These are phyloP conservation scores for Zhengitettix transpicula DNA, from an alignment of 2,888 invertebrate genomes.

Conservation along the genomic window DNA sequence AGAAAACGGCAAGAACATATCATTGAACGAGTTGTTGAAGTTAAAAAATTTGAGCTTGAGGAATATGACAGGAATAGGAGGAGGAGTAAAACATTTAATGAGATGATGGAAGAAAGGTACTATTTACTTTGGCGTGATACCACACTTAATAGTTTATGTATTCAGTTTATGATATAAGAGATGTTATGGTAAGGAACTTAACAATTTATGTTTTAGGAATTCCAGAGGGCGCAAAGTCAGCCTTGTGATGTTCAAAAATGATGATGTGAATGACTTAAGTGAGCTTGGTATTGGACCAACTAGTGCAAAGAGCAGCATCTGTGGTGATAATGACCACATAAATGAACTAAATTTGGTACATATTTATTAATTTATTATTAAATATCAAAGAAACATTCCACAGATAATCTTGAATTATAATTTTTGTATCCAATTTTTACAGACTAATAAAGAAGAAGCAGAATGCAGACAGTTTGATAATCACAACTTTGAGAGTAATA, in stretches of 20 bases:
- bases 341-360: slow-evolving; percentile 1
- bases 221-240: slow-evolving; percentile 37
- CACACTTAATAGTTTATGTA: neutral
- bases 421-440: slow-evolving; percentile 18
- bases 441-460: slow-evolving; percentile 33
- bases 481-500: neutral
- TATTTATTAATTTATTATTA: slow-evolving; percentile 7
- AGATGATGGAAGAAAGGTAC: slow-evolving; percentile 84
- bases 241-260: slow-evolving; percentile 57
- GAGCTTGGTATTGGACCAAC: slow-evolving; percentile 51
- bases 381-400: too few species aligned
- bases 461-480: neutral
- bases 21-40: slow-evolving; percentile 77
- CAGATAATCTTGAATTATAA: too few species aligned
- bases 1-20: slow-evolving; percentile 85
- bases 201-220: neutral
- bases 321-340: slow-evolving; percentile 18
- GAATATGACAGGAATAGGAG: slow-evolving; percentile 51
- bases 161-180: too few species aligned
- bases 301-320: slow-evolving; percentile 7
- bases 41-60: slow-evolving; percentile 70
- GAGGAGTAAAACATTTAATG: slow-evolving; percentile 83
- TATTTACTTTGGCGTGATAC: slow-evolving; percentile 10
- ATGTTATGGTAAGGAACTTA: too few species aligned
- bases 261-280: slow-evolving; percentile 68